These are phyloP conservation scores for Latrodectus geometricus DNA, from an alignment of 1,140 invertebrate genomes.

Conservation along the genomic window DNA sequence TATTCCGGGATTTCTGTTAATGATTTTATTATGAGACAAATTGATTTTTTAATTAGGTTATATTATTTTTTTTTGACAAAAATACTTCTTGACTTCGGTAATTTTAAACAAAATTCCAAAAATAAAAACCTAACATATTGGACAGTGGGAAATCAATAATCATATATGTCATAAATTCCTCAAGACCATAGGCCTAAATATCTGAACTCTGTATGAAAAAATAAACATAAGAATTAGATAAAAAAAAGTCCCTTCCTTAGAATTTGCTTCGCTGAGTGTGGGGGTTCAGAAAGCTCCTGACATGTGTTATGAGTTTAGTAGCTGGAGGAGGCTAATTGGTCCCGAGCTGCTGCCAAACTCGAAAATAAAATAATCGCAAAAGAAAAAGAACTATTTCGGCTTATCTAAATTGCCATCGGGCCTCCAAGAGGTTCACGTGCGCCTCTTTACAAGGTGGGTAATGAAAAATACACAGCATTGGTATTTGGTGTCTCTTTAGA, in stretches of 20 bases:
- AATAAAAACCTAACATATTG: not conserved
- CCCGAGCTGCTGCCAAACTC: constrained; percentile 40
- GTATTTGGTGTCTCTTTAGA: constrained; percentile 2
- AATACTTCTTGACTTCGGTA: too few species aligned
- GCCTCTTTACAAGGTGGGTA: constrained; percentile 26
- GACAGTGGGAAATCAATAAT: not conserved
- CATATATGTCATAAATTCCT: not conserved
- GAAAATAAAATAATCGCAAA: constrained; percentile 48
- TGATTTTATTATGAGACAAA: too few species aligned
- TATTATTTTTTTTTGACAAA: too few species aligned
- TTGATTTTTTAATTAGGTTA: too few species aligned
- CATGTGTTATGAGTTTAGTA: constrained; percentile 42
- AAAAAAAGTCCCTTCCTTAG: constrained; percentile 10
- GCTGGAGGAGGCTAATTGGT: constrained; percentile 45
- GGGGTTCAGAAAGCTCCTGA: constrained; percentile 16
- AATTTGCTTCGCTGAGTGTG: not conserved
- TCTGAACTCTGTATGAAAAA: not conserved
- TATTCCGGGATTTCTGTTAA: too few species aligned
- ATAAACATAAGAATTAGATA: not conserved
- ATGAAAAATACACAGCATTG: constrained; percentile 37
- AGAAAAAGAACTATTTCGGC: constrained; percentile 22
- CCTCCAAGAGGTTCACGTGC: constrained; percentile 39
- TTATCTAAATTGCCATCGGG: constrained; percentile 58
- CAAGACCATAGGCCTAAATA: not conserved
- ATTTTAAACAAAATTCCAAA: too few species aligned